Conservation (phyloP, 2,113 vertebrate species). For the Delphinus delphis region DNA sequence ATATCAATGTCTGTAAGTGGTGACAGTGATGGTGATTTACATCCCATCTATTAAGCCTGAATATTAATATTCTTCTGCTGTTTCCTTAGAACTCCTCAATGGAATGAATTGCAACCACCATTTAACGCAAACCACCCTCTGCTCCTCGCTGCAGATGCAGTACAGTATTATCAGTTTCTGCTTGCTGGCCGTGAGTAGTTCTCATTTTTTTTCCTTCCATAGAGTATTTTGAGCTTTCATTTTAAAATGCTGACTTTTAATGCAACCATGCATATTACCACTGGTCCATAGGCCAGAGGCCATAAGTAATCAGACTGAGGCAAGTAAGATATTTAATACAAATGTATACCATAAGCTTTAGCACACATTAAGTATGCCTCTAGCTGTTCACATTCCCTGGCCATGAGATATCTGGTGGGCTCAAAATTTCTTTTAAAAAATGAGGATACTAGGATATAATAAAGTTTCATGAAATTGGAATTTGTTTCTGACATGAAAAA, state of each 20-base stretch:
- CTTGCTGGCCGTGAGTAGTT: conserved; percentile 92
- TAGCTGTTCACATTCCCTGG: not conserved
- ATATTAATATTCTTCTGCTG: conserved; percentile 85
- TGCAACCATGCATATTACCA: not conserved
- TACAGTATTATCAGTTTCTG: conserved; percentile 96
- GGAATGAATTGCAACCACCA: conserved; percentile 98
- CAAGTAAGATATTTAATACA: not conserved
- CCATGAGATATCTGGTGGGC: not conserved
- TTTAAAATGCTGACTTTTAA: conserved; percentile 40
- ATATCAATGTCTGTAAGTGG: conserved; percentile 67
- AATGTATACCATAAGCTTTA: not conserved
- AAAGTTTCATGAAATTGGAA: not conserved
- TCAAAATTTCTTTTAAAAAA: not conserved
- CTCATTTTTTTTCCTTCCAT: conserved; percentile 50
- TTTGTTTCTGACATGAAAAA: not conserved
- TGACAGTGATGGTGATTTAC: conserved; percentile 84
- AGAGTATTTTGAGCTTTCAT: not conserved
- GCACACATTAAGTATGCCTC: not conserved
- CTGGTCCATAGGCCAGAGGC: not conserved
- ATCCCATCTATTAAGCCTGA: conserved; percentile 80
- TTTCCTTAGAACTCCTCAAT: conserved; percentile 94
- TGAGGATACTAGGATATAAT: not conserved
- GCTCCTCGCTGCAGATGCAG: conserved; percentile 94
- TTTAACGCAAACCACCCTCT: conserved; percentile 96
- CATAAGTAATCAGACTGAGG: not conserved